A percentile compares a stretch with the other conserved stretches of the same genome.
Conservation (phyloP, 2,113 vertebrate genomes). For the Ophthalmolycus amberensis region DNA sequence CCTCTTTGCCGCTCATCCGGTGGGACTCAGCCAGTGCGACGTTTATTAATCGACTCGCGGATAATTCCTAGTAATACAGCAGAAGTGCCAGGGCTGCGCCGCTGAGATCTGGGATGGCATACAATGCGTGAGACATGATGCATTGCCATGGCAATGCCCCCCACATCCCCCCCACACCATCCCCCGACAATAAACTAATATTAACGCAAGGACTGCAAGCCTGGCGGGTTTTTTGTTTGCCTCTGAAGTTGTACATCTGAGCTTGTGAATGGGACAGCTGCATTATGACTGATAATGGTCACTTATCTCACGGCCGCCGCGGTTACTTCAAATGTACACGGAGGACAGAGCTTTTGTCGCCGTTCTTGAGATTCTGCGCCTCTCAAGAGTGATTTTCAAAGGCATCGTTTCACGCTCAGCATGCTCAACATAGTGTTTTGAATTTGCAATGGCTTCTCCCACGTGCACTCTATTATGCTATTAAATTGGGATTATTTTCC, state of each 20-base stretch:
- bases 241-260: constrained; percentile 55
- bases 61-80: constrained; percentile 76
- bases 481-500: neutral
- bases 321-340: too few relatives aligned
- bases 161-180: neutral
- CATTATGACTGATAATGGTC: constrained; percentile 4
- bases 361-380: too few relatives aligned
- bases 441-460: too few relatives aligned
- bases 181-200: constrained; percentile 48
- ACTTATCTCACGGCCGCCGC: too few relatives aligned
- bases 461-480: neutral
- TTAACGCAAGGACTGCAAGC: constrained; percentile 49
- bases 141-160: constrained; percentile 59
- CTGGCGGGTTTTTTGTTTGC: constrained; percentile 34
- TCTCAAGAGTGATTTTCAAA: too few relatives aligned
- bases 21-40: constrained; percentile 55
- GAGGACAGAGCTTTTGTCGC: too few relatives aligned
- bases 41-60: constrained; percentile 76
- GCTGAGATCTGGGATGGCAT: constrained; percentile 46
- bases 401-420: too few relatives aligned
- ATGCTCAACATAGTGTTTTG: too few relatives aligned
- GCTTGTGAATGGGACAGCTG: constrained; percentile 39
- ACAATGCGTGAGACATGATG: constrained; percentile 59
- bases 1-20: constrained; percentile 56
- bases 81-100: constrained; percentile 51